Base-by-base conservation (phyloP, 2,888 invertebrate species). In the Bursaphelenchus okinawaensis region DNA sequence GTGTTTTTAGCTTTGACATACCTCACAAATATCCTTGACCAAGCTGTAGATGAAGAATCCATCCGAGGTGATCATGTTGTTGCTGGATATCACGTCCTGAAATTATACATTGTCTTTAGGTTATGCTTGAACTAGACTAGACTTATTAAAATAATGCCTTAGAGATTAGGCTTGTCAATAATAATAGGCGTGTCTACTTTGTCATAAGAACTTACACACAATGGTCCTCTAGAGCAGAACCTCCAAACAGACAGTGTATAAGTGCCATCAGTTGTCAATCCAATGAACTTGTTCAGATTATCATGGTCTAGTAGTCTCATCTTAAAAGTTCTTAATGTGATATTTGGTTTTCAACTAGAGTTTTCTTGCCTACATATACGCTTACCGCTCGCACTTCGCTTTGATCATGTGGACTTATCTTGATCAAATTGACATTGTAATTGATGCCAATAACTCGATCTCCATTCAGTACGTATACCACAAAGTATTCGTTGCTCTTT, bases 41-140 rank as follows among this genome's bases (percentile, higher is more conserved):
- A 80, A 61, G 0, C 77, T 77, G 61, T 69, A 80, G 52, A 77
- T 74, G 67, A 80, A 80, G 65, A 80, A 80, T 7, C 70, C 66
- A 63, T 80, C 80, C 70, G 78, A 74, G 8, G 54, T 69, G 12
- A 68, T 52, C 7, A 61, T 23, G 24, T 22, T 52, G 27, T 69
- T 68, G 22, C 66, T 62, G n/a, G 23, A 51, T n/a, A 72, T 54
- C 31, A 68, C 66, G 22, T 68, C 71, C 67, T 67, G 31, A 12
- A 60, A 69, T n/a, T n/a, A n/a, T n/a, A n/a, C n/a, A n/a, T n/a
- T n/a, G n/a, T n/a, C n/a, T n/a, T n/a, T n/a, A n/a, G n/a, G 16
- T 40, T 40, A 12, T n/a, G n/a, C 12, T 12, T 12, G n/a, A 12
- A 40, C 50, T n/a, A 40, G n/a, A 40, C 12, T 40, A 40, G n/a